Evolutionary conservation across 2,797 vertebrate species (phyloP).

Genomic region (Gorsachius magnificus): DNA sequence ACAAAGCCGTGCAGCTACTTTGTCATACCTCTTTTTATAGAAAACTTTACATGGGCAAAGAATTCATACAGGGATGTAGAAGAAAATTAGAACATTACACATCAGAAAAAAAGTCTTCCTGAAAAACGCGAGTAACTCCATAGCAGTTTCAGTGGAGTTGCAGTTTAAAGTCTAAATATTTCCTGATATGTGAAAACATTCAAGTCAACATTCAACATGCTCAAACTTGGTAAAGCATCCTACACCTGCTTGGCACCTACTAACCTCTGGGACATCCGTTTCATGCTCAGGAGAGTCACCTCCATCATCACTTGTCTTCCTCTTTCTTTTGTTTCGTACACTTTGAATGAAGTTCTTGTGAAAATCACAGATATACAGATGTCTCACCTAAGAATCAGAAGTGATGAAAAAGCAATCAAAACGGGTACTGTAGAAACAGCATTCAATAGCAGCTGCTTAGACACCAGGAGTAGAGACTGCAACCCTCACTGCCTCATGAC

Average conservation of each 20-base stretch:
- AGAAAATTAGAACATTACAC: neutral
- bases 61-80: neutral
- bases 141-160: neutral
- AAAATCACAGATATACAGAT: slow-evolving; percentile 98
- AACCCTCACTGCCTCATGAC: neutral
- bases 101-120: neutral
- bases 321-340: slow-evolving; percentile 97
- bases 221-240: neutral
- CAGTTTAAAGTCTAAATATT: neutral
- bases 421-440: neutral
- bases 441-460: neutral
- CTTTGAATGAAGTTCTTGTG: slow-evolving; percentile 99
- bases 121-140: neutral
- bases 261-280: slow-evolving; percentile 93
- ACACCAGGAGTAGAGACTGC: neutral
- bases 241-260: neutral
- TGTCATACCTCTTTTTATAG: neutral
- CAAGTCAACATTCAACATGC: neutral
- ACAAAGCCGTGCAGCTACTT: neutral
- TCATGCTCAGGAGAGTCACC: slow-evolving; percentile 98
- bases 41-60: neutral
- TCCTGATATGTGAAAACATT: neutral
- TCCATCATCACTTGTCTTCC: slow-evolving; percentile 97
- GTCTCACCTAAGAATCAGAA: slow-evolving; percentile 84
- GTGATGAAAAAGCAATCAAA: slow-evolving; percentile 26